Base-by-base conservation (phyloP, 92 coral and sea anemone species). In the Paragorgia papillata region DNA sequence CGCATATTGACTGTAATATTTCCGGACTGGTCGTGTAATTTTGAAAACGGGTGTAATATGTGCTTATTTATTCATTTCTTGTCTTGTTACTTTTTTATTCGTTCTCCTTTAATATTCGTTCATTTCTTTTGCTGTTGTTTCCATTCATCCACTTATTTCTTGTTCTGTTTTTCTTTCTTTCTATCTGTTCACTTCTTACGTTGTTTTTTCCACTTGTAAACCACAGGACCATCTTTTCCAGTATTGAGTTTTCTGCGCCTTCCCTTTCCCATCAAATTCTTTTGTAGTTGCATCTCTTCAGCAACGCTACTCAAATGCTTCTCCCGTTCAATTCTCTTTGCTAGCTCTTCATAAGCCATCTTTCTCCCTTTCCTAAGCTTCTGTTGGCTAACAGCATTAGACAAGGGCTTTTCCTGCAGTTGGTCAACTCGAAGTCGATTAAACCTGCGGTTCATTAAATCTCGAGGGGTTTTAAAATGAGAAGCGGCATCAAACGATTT, bases 211-310 rank as follows among this genome's bases (percentile, higher is more conserved):
- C 98, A 94, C 80, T 70, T 85, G 53, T 88, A 94, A 7, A 89
- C 84, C 19, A 90, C 90, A 1, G 90, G 73, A 7, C 86, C 84
- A 32, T 80, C 89, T 27, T 83, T 73, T 43, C 77, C 91, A 33
- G 80, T 68, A 1, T 87, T 62, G 25, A 94, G 62, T 53, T 91
- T 94, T 28, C n/a, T 20, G 20, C 91, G 81, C 31, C 79, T 78
- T 14, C 98, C 98, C 25, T 94, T 94, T 21, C 98, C 98, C 98
- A 94, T 94, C 19, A 95, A 83, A 76, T 95, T 73, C 54, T 91
- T 91, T 57, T 95, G 91, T 25, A 95, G 87, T 27, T 91, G 84
- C 75, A 95, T 53, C 33, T 87, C 82, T 66, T 86, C 84, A 46
- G 87, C 87, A 14, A 92, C 79, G 14, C 13, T 57, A 9, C 67